These are phyloP conservation scores for Micrasema longulum DNA, from an alignment of 1,140 invertebrate species.

Conservation along the genomic window DNA sequence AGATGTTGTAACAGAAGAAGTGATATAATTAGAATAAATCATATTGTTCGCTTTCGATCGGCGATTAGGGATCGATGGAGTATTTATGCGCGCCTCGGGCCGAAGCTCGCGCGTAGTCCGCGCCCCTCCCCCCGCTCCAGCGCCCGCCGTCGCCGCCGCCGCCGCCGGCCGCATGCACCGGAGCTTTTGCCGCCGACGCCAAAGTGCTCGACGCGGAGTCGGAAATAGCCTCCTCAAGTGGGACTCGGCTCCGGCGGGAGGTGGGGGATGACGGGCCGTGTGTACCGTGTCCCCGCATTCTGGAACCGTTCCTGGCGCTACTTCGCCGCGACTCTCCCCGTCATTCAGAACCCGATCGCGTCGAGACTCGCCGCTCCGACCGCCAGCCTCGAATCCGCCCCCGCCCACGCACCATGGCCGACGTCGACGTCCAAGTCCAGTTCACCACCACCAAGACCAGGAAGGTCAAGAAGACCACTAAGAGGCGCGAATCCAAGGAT, in stretches of 20 bases:
- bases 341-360: slow-evolving; percentile 48
- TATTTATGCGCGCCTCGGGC: neutral
- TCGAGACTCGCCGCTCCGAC: slow-evolving; percentile 16
- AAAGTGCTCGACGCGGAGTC: slow-evolving; percentile 31
- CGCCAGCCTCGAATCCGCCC: neutral
- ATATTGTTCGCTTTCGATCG: neutral
- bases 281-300: slow-evolving; percentile 48
- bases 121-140: neutral
- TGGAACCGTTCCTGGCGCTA: slow-evolving; percentile 50
- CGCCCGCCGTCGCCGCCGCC: neutral
- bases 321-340: slow-evolving; percentile 33
- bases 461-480: slow-evolving; percentile 89
- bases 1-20: slow-evolving; percentile 21
- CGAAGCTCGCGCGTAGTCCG: neutral
- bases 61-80: slow-evolving; percentile 6
- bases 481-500: slow-evolving; percentile 80
- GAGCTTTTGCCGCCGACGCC: slow-evolving; percentile 39
- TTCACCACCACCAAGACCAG: slow-evolving; percentile 86
- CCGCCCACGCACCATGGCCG: slow-evolving; percentile 73
- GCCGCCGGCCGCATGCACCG: slow-evolving; percentile 25
- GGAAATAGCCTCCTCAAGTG: slow-evolving; percentile 42
- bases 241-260: slow-evolving; percentile 11
- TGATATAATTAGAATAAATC: slow-evolving; percentile 14
- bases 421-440: slow-evolving; percentile 87
- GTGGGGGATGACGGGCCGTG: slow-evolving; percentile 45